A percentile compares a stretch with the other conserved stretches of the same genome.
Evolutionary conservation across 2,797 vertebrate species (phyloP).

Genomic region (Melanogrammus aeglefinus): DNA sequence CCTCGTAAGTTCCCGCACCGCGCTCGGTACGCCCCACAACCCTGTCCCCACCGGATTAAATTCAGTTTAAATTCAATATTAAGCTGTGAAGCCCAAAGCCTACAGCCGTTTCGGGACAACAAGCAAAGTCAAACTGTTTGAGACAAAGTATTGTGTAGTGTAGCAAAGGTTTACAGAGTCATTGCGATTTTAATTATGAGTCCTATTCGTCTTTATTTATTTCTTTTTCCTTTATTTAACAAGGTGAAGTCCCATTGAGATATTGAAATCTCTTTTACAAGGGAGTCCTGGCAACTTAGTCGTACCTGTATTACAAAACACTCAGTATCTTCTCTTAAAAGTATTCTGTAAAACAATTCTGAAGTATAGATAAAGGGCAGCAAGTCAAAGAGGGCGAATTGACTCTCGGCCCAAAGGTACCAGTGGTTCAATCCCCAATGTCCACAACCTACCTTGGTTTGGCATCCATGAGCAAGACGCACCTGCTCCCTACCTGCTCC

Average conservation of each 20-base stretch:
- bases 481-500: no score
- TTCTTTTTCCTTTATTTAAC: no score
- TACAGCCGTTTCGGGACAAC: background rate
- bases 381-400: background rate
- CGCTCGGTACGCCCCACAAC: background rate
- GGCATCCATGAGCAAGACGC: no score
- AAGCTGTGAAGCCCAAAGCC: background rate
- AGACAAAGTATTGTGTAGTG: background rate
- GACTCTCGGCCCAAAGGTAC: no score
- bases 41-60: background rate
- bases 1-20: conserved; percentile 70
- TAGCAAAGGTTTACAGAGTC: background rate
- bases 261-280: no score
- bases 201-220: no score
- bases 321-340: background rate
- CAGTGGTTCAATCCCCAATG: background rate
- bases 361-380: no score
- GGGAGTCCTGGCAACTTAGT: no score
- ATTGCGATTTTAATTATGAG: background rate
- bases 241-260: no score
- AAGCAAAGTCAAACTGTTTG: background rate
- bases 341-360: background rate
- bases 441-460: background rate
- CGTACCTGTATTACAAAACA: no score
- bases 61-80: background rate